phyloP scores from a whole-genome alignment of 2,888 invertebrate genomes.

The Aromia moschata region DNA sequence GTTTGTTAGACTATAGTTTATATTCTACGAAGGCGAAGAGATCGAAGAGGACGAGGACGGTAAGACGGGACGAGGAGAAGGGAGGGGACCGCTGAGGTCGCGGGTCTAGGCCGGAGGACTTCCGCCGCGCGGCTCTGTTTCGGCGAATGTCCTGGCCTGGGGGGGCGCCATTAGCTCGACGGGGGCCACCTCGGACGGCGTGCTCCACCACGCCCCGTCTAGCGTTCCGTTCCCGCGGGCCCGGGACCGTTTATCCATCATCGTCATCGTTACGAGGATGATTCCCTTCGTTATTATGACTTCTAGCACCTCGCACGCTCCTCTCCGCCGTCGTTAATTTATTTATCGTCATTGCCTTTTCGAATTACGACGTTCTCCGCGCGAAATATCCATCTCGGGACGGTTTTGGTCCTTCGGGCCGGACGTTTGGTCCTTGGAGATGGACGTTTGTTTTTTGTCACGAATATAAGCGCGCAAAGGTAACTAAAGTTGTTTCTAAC shows the following conservation, averaged over 20 bases:
- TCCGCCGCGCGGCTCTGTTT: slow-evolving; percentile 54
- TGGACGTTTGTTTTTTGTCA: too few relatives aligned
- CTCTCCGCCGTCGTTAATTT: too few relatives aligned
- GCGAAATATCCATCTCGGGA: too few relatives aligned
- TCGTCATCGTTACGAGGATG: slow-evolving; percentile 1
- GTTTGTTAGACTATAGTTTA: too few relatives aligned
- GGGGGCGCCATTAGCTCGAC: slow-evolving; percentile 59
- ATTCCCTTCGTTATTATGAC: background rate
- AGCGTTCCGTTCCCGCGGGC: slow-evolving; percentile 37
- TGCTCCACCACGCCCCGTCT: slow-evolving; percentile 56
- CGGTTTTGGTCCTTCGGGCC: too few relatives aligned
- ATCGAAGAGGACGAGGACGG: background rate
- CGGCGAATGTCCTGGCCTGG: slow-evolving; percentile 55
- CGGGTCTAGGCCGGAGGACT: slow-evolving; percentile 39
- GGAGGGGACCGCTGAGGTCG: slow-evolving; percentile 28
- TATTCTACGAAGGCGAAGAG: slow-evolving; percentile 1
- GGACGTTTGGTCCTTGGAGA: too few relatives aligned
- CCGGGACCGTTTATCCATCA: slow-evolving; percentile 29
- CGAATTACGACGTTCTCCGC: too few relatives aligned
- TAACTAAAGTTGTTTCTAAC: too few relatives aligned
- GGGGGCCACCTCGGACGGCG: slow-evolving; percentile 51
- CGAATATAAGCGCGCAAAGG: too few relatives aligned
- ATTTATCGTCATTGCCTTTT: too few relatives aligned
- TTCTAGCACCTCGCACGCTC: too few relatives aligned
- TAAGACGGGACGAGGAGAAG: slow-evolving; percentile 19